Evolutionary conservation across 2,797 vertebrate species (phyloP).

Genomic region (Etheostoma nigrum): DNA sequence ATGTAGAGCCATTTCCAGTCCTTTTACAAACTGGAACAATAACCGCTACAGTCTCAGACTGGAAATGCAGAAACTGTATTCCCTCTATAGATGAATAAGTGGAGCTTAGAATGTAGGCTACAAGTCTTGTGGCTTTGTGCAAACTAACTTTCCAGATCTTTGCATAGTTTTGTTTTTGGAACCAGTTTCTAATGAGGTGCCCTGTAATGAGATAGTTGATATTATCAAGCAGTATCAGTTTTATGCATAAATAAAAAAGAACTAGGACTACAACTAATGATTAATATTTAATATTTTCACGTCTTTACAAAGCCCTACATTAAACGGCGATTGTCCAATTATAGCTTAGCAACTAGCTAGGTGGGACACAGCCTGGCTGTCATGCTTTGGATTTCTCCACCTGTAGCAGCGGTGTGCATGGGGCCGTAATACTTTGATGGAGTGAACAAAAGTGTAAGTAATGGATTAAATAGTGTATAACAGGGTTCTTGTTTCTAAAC

Average conservation of each 20-base stretch:
- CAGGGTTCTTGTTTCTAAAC: not conserved
- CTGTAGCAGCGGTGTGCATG: fast-evolving
- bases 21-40: constrained; percentile 70
- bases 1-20: constrained; percentile 74
- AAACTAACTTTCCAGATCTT: constrained; percentile 3
- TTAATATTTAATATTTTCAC: not conserved
- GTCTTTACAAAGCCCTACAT: not conserved
- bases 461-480: not conserved
- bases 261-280: not conserved
- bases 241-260: not conserved
- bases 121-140: constrained; percentile 16
- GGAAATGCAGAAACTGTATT: constrained; percentile 46
- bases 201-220: not conserved
- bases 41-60: constrained; percentile 52
- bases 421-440: not conserved
- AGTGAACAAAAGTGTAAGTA: not conserved
- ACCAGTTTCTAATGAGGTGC: constrained; percentile 6
- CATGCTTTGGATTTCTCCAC: not conserved
- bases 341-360: constrained; percentile 3
- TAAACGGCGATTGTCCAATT: not conserved
- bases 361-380: not conserved
- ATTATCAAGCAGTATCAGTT: not conserved
- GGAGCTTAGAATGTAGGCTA: constrained; percentile 18
- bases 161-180: constrained; percentile 8
- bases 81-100: constrained; percentile 25